Evolutionary conservation across 30 jellyfish, hydroid and myxozoan species (phyloP).

Genomic region (Aurelia coerulea): DNA sequence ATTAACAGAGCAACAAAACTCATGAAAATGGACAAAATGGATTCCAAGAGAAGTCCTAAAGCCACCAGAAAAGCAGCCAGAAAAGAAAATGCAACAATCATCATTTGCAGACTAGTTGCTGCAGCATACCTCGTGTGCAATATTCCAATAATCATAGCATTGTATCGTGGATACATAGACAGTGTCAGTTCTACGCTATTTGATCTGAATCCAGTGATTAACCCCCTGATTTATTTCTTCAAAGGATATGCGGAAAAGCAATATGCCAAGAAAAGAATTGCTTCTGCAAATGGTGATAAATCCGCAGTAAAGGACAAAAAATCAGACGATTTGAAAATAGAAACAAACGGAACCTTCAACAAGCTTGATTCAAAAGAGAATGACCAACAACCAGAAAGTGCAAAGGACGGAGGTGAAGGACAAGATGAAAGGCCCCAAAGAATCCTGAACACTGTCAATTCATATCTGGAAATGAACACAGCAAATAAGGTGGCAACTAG

Average conservation of each 20-base stretch:
- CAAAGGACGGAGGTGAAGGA: too few relatives aligned
- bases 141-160: not conserved
- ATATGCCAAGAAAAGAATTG: not conserved
- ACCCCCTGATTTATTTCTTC: not conserved
- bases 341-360: too few relatives aligned
- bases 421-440: too few relatives aligned
- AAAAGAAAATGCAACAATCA: not conserved
- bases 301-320: too few relatives aligned
- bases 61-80: not conserved
- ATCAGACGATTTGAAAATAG: too few relatives aligned
- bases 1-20: too few relatives aligned
- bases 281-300: too few relatives aligned
- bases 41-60: not conserved
- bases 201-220: not conserved
- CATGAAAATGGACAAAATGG: not conserved
- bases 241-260: not conserved
- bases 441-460: too few relatives aligned
- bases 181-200: not conserved
- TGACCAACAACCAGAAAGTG: not conserved
- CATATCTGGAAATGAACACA: too few relatives aligned
- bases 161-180: not conserved
- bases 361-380: not conserved
- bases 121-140: not conserved
- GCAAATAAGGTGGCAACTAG: too few relatives aligned
- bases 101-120: not conserved